Evolutionary conservation across 2,888 invertebrate genomes (phyloP).

Genomic region (Polyommatus iphigenia): DNA sequence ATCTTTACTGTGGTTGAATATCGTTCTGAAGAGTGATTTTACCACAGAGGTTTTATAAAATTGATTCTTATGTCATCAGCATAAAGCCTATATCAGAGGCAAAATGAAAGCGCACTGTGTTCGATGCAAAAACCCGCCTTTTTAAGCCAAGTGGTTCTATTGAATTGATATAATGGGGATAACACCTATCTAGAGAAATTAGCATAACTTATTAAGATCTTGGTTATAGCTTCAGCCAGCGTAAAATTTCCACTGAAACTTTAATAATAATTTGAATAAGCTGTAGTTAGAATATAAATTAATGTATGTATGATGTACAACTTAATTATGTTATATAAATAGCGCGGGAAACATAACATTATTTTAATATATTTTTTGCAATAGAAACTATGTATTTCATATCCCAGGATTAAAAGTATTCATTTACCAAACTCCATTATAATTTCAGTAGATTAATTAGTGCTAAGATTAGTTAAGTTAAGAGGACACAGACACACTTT

Average conservation of each 20-base stretch:
- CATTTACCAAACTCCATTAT: background rate
- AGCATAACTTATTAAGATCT: background rate
- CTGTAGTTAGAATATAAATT: background rate
- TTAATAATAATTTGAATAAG: background rate
- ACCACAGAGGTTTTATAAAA: background rate
- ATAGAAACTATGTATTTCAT: too few relatives aligned
- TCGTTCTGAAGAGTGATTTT: background rate
- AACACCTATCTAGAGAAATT: background rate
- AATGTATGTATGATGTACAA: background rate
- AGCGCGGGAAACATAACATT: background rate
- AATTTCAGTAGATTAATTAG: background rate
- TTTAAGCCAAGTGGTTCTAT: slow-evolving; percentile 28
- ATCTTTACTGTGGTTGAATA: background rate
- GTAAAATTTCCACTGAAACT: background rate
- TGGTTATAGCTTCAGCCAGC: background rate
- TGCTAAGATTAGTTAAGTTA: too few relatives aligned
- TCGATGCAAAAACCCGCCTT: slow-evolving; percentile 16
- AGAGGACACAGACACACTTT: background rate
- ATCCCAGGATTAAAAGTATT: too few relatives aligned
- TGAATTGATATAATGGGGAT: background rate
- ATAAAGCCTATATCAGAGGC: background rate
- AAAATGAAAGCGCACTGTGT: background rate
- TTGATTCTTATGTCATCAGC: background rate
- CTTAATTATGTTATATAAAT: background rate
- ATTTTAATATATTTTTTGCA: too few relatives aligned